These are phyloP conservation scores for Erpetoichthys calabaricus DNA, from an alignment of 2,797 vertebrate species.

Conservation along the genomic window DNA sequence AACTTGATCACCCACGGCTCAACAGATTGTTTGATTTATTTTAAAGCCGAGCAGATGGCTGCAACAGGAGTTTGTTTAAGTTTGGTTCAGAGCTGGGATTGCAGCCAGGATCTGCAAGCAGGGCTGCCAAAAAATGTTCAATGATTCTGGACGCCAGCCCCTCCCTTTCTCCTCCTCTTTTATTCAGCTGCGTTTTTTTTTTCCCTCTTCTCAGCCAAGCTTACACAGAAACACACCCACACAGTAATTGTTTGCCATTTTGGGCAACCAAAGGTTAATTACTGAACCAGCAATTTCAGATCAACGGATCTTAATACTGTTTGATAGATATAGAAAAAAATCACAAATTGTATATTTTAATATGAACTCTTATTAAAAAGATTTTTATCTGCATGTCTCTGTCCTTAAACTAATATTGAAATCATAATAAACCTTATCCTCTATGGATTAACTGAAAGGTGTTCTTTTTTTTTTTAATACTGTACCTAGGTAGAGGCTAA, in stretches of 20 bases:
- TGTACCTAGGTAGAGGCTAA: too few species aligned
- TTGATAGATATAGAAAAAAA: neutral
- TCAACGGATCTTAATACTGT: neutral
- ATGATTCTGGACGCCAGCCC: slow-evolving; percentile 74
- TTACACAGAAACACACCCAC: slow-evolving; percentile 32
- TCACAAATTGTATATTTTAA: too few species aligned
- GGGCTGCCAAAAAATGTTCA: slow-evolving; percentile 83
- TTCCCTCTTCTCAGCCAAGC: slow-evolving; percentile 32
- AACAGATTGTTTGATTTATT: slow-evolving; percentile 95
- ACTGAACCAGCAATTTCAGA: neutral
- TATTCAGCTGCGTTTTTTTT: slow-evolving; percentile 12
- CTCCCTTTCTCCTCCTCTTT: slow-evolving; percentile 27
- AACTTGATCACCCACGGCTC: slow-evolving; percentile 68
- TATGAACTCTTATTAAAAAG: too few species aligned
- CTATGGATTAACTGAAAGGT: too few species aligned
- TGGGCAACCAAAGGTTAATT: slow-evolving; percentile 1
- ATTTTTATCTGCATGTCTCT: too few species aligned
- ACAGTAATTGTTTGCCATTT: slow-evolving; percentile 13
- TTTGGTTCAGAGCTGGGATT: slow-evolving; percentile 87
- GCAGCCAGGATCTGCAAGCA: slow-evolving; percentile 63
- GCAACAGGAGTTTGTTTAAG: slow-evolving; percentile 98
- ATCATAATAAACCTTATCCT: too few species aligned
- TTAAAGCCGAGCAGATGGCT: slow-evolving; percentile 97
- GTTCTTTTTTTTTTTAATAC: too few species aligned
- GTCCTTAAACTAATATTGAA: too few species aligned